Conservation (phyloP, 2,113 vertebrate species). For the Elaphurus davidianus region DNA sequence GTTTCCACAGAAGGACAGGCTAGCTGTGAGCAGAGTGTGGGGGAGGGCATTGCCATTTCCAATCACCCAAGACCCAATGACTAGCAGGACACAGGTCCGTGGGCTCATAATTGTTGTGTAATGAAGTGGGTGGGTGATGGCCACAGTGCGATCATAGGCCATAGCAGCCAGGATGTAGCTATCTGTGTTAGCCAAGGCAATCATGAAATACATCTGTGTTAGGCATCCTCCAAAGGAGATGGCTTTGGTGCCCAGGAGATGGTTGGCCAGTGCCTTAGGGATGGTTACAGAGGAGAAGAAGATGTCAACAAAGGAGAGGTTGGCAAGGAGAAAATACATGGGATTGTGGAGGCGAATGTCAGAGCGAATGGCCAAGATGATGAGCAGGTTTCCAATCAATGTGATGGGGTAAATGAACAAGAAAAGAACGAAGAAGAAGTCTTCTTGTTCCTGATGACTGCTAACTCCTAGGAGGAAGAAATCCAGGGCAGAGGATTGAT, state of each 20-base stretch:
- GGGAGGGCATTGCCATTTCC: slow-evolving; percentile 31
- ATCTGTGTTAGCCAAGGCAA: slow-evolving; percentile 45
- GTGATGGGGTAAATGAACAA: slow-evolving; percentile 62
- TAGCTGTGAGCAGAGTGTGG: slow-evolving; percentile 59
- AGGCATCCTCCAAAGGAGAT: slow-evolving; percentile 60
- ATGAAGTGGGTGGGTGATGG: slow-evolving; percentile 61
- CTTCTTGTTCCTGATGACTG: not conserved
- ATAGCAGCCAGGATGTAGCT: slow-evolving; percentile 58
- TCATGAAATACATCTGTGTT: slow-evolving; percentile 64
- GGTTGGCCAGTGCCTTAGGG: slow-evolving; percentile 46
- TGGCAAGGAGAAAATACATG: slow-evolving; percentile 72
- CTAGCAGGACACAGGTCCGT: not conserved
- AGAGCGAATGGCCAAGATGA: slow-evolving; percentile 14
- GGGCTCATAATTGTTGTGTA: slow-evolving; percentile 52
- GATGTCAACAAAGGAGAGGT: slow-evolving; percentile 63
- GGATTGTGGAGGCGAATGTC: slow-evolving; percentile 48
- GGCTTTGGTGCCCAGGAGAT: not conserved
- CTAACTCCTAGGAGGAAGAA: slow-evolving; percentile 63
- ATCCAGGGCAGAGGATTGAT: slow-evolving; percentile 1
- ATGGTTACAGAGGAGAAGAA: slow-evolving; percentile 61
- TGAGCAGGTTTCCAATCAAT: slow-evolving; percentile 58
- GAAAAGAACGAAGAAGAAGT: slow-evolving; percentile 57
- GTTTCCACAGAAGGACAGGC: slow-evolving; percentile 53
- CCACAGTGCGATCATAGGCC: slow-evolving; percentile 62
- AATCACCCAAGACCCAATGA: slow-evolving; percentile 47